Conservation (phyloP, 1,140 invertebrate genomes). For the Eupeodes corollae region DNA sequence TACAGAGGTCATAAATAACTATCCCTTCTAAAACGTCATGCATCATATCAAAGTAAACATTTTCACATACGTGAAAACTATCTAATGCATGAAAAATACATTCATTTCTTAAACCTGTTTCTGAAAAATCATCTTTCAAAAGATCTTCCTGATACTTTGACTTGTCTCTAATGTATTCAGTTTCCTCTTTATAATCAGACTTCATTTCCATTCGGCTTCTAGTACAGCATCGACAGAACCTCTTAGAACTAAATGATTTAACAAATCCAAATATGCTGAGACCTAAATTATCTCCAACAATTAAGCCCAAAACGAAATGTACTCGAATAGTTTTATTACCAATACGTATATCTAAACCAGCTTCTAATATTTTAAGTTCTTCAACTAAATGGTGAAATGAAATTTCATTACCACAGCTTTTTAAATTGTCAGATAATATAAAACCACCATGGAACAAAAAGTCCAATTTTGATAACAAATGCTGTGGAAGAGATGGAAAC, state of each 20-base stretch:
- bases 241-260: conserved; percentile 15
- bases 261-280: conserved; percentile 16
- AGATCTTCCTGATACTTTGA: neutral
- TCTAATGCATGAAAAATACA: conserved; percentile 23
- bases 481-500: conserved; percentile 3
- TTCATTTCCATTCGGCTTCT: too few relatives aligned
- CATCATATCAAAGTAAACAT: conserved; percentile 30
- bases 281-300: conserved; percentile 25
- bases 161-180: conserved; percentile 2
- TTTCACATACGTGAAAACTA: conserved; percentile 28
- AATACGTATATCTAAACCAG: neutral
- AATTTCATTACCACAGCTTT: neutral
- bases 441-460: conserved; percentile 1
- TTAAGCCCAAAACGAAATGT: neutral
- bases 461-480: conserved; percentile 1
- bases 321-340: neutral
- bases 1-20: conserved; percentile 23
- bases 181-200: conserved; percentile 4
- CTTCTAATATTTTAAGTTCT: conserved; percentile 1
- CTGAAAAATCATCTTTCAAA: neutral
- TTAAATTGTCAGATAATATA: neutral
- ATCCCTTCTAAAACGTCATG: conserved; percentile 36
- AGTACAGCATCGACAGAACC: conserved; percentile 22
- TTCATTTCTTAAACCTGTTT: conserved; percentile 23
- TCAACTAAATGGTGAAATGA: neutral